A percentile compares a stretch with the other conserved stretches of the same genome.
Evolutionary conservation across 2,797 vertebrate genomes (phyloP).

Genomic region (Bryconaethiops microstoma): DNA sequence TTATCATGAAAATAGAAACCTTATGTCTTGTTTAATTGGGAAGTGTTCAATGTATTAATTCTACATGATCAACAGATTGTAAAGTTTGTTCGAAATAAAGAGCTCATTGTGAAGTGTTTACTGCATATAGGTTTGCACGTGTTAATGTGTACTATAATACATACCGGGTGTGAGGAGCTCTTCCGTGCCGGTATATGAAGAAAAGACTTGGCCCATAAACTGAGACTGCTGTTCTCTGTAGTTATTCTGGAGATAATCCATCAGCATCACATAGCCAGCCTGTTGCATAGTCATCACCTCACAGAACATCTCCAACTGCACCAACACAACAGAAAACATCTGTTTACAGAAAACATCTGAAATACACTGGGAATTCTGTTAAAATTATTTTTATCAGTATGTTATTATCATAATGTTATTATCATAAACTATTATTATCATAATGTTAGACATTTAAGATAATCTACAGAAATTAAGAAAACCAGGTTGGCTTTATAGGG

Average conservation of each 20-base stretch:
- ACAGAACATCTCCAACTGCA: slow-evolving; percentile 90
- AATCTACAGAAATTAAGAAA: not conserved
- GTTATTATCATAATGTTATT: not conserved
- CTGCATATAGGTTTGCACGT: slow-evolving; percentile 9
- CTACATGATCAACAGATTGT: slow-evolving; percentile 20
- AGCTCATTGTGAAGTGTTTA: not conserved
- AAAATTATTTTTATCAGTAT: too few relatives aligned
- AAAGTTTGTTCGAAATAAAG: slow-evolving; percentile 9
- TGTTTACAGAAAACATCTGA: not conserved
- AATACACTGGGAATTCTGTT: not conserved
- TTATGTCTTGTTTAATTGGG: slow-evolving; percentile 40
- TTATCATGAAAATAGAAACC: slow-evolving; percentile 35
- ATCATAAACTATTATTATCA: too few relatives aligned
- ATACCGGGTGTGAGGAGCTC: slow-evolving; percentile 89
- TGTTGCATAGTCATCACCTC: slow-evolving; percentile 98
- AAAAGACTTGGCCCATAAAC: slow-evolving; percentile 92
- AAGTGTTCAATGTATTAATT: slow-evolving; percentile 23
- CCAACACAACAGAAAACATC: not conserved
- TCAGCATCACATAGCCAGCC: slow-evolving; percentile 94
- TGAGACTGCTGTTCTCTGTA: slow-evolving; percentile 88
- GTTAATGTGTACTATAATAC: slow-evolving; percentile 50
- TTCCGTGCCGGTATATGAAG: slow-evolving; percentile 93
- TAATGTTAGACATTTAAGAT: not conserved
- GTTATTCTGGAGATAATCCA: slow-evolving; percentile 98
- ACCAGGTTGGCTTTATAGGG: not conserved